These are phyloP conservation scores for Erethizon dorsatum DNA, from an alignment of 2,797 vertebrate species.

Conservation along the genomic window DNA sequence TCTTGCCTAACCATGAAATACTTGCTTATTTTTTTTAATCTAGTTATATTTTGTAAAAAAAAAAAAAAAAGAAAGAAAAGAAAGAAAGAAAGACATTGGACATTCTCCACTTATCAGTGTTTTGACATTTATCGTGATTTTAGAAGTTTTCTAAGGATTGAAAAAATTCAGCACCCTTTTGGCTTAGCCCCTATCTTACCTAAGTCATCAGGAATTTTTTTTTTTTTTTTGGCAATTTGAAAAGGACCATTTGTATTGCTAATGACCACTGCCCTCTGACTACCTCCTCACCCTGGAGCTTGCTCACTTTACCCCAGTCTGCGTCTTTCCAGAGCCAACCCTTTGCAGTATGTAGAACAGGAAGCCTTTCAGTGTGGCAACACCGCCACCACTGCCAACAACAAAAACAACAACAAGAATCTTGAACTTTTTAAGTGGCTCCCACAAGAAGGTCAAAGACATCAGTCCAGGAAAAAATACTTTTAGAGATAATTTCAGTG, in stretches of 20 bases:
- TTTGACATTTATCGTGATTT: background rate
- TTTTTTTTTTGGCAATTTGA: background rate
- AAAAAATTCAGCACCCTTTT: background rate
- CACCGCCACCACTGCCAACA: background rate
- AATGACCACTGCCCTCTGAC: background rate
- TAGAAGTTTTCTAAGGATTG: background rate
- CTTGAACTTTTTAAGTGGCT: conserved; percentile 42
- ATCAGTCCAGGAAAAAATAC: background rate
- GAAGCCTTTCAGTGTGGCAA: background rate
- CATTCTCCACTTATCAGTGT: no score
- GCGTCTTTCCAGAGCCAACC: background rate
- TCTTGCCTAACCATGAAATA: background rate
- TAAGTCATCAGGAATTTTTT: background rate
- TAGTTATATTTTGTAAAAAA: background rate
- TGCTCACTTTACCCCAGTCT: background rate
- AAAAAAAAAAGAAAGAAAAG: no score
- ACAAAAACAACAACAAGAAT: background rate
- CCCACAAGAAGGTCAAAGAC: conserved; percentile 16
- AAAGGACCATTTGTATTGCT: background rate
- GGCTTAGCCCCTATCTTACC: background rate
- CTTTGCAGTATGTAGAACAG: background rate
- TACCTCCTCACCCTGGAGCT: background rate
- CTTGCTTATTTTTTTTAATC: background rate
- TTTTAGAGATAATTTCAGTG: conserved; percentile 15
- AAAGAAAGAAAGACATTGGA: background rate